These are phyloP conservation scores for Drosophila ezoana DNA, from an alignment of 2,888 invertebrate species.

Conservation along the genomic window DNA sequence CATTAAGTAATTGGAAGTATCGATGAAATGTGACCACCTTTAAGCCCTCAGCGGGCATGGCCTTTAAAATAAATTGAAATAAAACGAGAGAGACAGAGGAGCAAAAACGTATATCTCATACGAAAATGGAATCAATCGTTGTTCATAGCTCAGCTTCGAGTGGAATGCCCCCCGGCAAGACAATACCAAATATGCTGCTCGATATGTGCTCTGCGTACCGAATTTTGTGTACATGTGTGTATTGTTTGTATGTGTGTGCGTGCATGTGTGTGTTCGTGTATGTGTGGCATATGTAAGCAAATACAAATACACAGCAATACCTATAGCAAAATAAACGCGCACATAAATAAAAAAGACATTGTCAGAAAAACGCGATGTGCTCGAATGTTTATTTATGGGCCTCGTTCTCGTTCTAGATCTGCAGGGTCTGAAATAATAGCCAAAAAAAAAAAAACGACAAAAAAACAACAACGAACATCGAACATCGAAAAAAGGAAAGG, in stretches of 20 bases:
- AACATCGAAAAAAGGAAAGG: neutral
- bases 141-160: constrained; percentile 44
- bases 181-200: constrained; percentile 57
- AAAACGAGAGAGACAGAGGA: constrained; percentile 2
- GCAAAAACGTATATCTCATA: constrained; percentile 19
- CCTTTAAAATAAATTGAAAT: constrained; percentile 20
- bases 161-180: constrained; percentile 49
- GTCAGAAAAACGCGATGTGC: constrained; percentile 64
- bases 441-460: constrained; percentile 32
- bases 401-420: constrained; percentile 38
- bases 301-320: constrained; percentile 56
- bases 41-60: constrained; percentile 3
- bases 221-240: constrained; percentile 9
- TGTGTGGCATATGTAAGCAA: constrained; percentile 63
- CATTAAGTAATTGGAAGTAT: constrained; percentile 28
- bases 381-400: constrained; percentile 62
- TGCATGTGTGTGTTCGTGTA: constrained; percentile 12
- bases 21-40: constrained; percentile 4
- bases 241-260: constrained; percentile 9
- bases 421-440: constrained; percentile 38
- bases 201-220: constrained; percentile 45
- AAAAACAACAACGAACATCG: neutral
- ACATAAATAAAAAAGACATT: constrained; percentile 73
- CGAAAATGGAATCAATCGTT: constrained; percentile 57
- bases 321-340: constrained; percentile 67